Base-by-base conservation (phyloP, 2,888 invertebrate species). In the Ormyrus nitidulus region DNA sequence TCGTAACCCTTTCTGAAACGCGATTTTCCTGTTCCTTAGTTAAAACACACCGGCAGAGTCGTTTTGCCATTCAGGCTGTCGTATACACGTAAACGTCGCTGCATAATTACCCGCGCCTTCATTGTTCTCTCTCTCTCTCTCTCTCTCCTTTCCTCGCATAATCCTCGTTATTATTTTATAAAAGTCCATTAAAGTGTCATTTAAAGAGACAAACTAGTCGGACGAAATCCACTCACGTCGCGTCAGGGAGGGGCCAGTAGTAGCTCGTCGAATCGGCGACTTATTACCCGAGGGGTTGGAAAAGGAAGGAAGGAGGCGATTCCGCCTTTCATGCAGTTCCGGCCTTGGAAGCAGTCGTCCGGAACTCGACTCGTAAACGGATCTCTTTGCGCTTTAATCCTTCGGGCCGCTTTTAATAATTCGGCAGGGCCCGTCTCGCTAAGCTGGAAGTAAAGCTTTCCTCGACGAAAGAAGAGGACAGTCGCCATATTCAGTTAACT, bases 321-420 rank as follows among this genome's bases (percentile, higher is more conserved):
- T 34, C 54, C 56, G 54, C 54, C 69, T 59, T 76, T 76, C 56
- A 76, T 76, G 19, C 56, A 62, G 58, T 56, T 34, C n/a, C 70
- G 56, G 62, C 11, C 4, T 49, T 0, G 13, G 13, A 8, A 13
- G 54, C 76, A 74, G 61, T 64, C 74, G 56, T 74, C 72, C 64
- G 64, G 73, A 75, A 71, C 48, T 76, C 79, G 62, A 56, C 75
- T 76, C 79, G 72, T 80, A 77, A 80, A 77, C 80, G 77, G 73
- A 73, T 80, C 80, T 80, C 82, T 66, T 81, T 77, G 75, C 75
- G 66, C 74, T 80, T 82, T 83, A 82, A 79, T 80, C 78, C 81
- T 62, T 74, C 56, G 76, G 70, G 69, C 74, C 69, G 65, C 77
- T 76, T 80, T 84, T 83, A 84, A 82, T 83, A 84, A 83, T 72